A percentile compares a stretch with the other conserved stretches of the same genome.
These are phyloP conservation scores for Clepsis dumicolana DNA, from an alignment of 2,888 invertebrate species.

Conservation along the genomic window DNA sequence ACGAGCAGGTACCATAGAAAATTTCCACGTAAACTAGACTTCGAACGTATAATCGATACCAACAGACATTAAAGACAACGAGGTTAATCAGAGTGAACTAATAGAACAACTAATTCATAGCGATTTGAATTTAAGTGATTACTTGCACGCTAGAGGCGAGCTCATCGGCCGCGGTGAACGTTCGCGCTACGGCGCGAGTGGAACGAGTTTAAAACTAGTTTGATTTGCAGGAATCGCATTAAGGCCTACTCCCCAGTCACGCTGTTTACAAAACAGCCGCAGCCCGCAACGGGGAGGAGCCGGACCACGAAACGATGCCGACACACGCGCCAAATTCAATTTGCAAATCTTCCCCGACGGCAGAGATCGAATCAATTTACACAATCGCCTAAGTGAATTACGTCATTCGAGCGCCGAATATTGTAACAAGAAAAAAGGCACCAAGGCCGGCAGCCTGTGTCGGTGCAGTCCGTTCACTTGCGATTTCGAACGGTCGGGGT, in stretches of 20 bases:
- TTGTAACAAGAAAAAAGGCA: constrained; percentile 72
- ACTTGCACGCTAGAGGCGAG: constrained; percentile 34
- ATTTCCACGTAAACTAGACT: not conserved
- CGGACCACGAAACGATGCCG: constrained; percentile 39
- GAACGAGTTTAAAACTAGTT: constrained; percentile 40
- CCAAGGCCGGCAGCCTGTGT: constrained; percentile 73
- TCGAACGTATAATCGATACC: constrained; percentile 26
- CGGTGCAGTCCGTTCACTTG: constrained; percentile 80
- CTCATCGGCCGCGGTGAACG: constrained; percentile 34
- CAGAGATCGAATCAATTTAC: constrained; percentile 69
- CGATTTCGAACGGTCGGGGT: constrained; percentile 68
- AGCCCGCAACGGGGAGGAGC: constrained; percentile 42
- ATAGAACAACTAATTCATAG: constrained; percentile 35
- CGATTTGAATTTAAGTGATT: constrained; percentile 39
- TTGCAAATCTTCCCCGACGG: constrained; percentile 64
- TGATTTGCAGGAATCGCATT: constrained; percentile 40
- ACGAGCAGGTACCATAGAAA: not conserved
- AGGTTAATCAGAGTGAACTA: constrained; percentile 28
- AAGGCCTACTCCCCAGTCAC: constrained; percentile 34
- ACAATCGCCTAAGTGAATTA: constrained; percentile 70
- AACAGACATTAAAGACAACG: constrained; percentile 23
- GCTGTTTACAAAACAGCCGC: constrained; percentile 45
- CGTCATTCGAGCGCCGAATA: constrained; percentile 74
- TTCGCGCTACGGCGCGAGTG: constrained; percentile 31
- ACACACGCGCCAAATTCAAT: constrained; percentile 62